Conservation (phyloP, 1,140 invertebrate genomes). For the Parapsyche elsis region DNA sequence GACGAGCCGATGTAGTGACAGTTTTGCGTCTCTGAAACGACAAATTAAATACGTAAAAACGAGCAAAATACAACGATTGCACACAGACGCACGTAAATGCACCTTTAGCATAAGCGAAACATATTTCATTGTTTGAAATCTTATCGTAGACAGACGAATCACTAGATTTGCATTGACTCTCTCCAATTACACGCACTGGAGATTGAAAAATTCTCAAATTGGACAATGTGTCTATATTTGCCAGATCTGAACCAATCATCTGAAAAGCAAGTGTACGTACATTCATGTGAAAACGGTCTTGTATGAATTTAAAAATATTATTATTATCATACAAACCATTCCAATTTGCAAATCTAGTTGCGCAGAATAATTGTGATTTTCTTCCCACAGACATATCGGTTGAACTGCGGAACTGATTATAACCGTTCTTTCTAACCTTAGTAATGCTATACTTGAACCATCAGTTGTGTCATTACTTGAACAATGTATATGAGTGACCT, state of each 20-base stretch:
- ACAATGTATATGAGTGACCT: constrained; percentile 1
- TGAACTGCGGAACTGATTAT: constrained; percentile 35
- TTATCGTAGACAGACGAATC: background rate
- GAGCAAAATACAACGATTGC: background rate
- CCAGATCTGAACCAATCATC: constrained; percentile 1
- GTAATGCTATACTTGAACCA: constrained; percentile 20
- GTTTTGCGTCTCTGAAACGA: constrained; percentile 21
- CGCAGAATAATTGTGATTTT: constrained; percentile 26
- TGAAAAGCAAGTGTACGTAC: background rate
- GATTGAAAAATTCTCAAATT: constrained; percentile 4
- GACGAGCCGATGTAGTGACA: constrained; percentile 46
- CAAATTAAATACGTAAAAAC: background rate
- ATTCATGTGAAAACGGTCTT: no score
- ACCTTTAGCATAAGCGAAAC: background rate
- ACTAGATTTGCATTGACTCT: background rate
- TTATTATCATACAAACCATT: constrained; percentile 28
- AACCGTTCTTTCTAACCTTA: constrained; percentile 31
- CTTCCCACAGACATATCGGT: constrained; percentile 49
- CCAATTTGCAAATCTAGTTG: constrained; percentile 37
- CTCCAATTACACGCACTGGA: background rate
- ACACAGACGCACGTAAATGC: no score
- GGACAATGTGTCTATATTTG: background rate
- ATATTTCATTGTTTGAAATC: background rate
- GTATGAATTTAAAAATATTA: background rate
- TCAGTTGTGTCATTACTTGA: background rate